Base-by-base conservation (phyloP, 1,140 invertebrate species). In the Macrocentrus cingulum region DNA sequence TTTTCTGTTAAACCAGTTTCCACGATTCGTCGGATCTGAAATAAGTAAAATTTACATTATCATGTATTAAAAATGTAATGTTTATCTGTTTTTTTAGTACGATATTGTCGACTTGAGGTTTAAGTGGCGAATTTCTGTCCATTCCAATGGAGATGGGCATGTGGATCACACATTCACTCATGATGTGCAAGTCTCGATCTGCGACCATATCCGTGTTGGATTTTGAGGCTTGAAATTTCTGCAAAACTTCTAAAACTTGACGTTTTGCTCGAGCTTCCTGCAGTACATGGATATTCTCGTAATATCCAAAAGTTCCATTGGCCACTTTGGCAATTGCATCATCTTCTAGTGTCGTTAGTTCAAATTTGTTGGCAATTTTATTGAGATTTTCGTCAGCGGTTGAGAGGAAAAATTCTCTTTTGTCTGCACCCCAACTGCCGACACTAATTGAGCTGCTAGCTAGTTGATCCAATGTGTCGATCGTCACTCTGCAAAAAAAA, bases 111-210 rank as follows among this genome's bases (percentile, higher is more conserved):
- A 90, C 83, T 50, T 83, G 74, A 1, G 84, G 81, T 65, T 91
- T 91, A 0, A 92, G 70, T 3, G 91, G 87, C 1, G 90, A 91
- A 74, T 91, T 91, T 66, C 88, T 91, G 66, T 91, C 87, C 64
- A 92, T 80, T 1, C 88, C 90, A 55, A 92, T 77, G 2, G 89
- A 89, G 39, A 92, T 84, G 0, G 90, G 90, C 83, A 91, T 89
- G 57, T 89, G 84, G 16, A 92, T 85, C 1, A 90, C 83, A 74
- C 91, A 92, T 56, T 90, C 85, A 23, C 80, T 74, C 91, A 92
- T 92, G 15, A 92, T 89, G 61, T 92, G 90, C 11, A 92, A 73
- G 66, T 85, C 84, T 57, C 84, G 76, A 41, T 85, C 82, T 0
- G 70, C 65, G 9, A 56, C 25, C 11, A 60, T 41, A 5, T 49